phyloP scores from a whole-genome alignment of 2,888 invertebrate genomes.

The Incurvaria masculella region DNA sequence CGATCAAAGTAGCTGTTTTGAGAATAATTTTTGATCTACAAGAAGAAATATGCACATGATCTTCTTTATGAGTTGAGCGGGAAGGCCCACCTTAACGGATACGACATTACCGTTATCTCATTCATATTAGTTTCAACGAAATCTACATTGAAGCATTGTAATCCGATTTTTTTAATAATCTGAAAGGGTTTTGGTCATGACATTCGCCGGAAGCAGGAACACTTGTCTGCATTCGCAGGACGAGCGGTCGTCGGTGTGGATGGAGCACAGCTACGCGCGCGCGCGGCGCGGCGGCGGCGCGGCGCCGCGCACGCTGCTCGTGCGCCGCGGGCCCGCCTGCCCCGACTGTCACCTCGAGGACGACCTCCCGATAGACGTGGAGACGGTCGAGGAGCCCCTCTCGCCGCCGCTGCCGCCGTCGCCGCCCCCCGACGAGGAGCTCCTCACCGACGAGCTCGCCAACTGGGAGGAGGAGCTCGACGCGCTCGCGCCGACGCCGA shows the following conservation, averaged over 20 bases:
- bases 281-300: constrained; percentile 18
- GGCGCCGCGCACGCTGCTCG: constrained; percentile 24
- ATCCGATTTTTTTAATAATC: too few species aligned
- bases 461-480: constrained; percentile 22
- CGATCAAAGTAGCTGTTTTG: too few species aligned
- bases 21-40: too few species aligned
- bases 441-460: background rate
- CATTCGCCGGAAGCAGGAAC: background rate
- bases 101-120: background rate
- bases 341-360: constrained; percentile 18
- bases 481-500: constrained; percentile 24
- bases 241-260: constrained; percentile 29
- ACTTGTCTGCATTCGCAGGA: constrained; percentile 12
- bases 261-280: constrained; percentile 43
- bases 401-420: background rate
- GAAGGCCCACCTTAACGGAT: too few species aligned
- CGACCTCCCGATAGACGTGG: constrained; percentile 15
- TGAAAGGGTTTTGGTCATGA: background rate
- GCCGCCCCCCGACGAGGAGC: background rate
- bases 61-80: too few species aligned
- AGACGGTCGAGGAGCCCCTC: constrained; percentile 3
- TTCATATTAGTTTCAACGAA: background rate
- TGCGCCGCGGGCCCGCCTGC: constrained; percentile 18
- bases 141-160: too few species aligned
- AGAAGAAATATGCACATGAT: too few species aligned